phyloP scores from a whole-genome alignment of 2,888 invertebrate species.

The Hymenopus coronatus region DNA sequence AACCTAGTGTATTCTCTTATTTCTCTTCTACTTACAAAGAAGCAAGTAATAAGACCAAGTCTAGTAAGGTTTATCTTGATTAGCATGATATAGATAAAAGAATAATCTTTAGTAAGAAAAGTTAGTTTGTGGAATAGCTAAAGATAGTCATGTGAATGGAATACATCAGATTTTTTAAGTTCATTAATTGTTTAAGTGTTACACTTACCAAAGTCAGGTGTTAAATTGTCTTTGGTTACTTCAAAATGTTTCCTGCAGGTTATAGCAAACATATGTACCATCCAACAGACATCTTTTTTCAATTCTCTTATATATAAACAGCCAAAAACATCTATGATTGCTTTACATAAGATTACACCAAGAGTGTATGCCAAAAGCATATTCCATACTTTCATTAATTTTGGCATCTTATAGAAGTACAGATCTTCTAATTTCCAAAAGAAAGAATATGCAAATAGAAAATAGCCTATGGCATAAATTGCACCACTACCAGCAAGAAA shows the following conservation, averaged over 20 bases:
- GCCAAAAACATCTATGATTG: neutral
- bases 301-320: neutral
- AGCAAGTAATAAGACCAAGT: no score
- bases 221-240: neutral
- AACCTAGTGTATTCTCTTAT: no score
- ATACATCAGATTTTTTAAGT: no score
- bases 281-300: neutral
- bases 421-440: neutral
- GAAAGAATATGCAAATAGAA: neutral
- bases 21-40: no score
- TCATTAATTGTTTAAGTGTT: no score
- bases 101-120: no score
- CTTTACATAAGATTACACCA: neutral
- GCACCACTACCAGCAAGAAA: neutral
- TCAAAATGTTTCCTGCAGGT: neutral
- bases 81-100: no score
- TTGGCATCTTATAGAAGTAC: neutral
- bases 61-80: no score
- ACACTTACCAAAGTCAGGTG: neutral
- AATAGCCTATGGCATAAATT: neutral
- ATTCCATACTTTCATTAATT: neutral
- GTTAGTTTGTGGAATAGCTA: no score
- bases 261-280: neutral
- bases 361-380: neutral
- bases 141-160: no score